Percentiles rank a stretch among this genome's conserved stretches.
Conservation (phyloP, 2,888 invertebrate species). For the Alsophila aescularia region DNA sequence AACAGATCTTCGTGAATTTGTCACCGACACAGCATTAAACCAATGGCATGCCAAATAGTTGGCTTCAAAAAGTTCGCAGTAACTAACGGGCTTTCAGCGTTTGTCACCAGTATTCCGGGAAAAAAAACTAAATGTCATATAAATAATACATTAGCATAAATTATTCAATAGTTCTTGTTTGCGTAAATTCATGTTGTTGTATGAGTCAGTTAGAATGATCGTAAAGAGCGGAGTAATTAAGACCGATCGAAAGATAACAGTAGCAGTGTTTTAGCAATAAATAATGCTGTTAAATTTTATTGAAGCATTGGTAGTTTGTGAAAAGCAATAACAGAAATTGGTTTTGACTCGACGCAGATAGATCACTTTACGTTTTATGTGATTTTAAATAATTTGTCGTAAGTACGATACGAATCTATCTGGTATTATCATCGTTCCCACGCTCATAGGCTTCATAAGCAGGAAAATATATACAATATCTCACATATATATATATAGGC, state of each 20-base stretch:
- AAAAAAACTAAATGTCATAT: conserved; percentile 26
- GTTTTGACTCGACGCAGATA: conserved; percentile 9
- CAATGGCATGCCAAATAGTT: conserved; percentile 36
- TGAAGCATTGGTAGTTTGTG: conserved; percentile 12
- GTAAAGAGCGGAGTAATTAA: conserved; percentile 22
- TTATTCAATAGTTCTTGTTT: conserved; percentile 6
- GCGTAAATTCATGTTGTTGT: conserved; percentile 23
- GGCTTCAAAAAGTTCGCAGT: conserved; percentile 32
- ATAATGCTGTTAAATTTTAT: conserved; percentile 24
- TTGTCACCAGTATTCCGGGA: conserved; percentile 28
- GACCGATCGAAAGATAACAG: conserved; percentile 19
- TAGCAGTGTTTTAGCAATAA: conserved; percentile 24
- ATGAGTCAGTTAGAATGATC: conserved; percentile 27
- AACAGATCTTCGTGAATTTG: conserved; percentile 18
- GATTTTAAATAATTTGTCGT: conserved; percentile 9
- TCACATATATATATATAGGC: not conserved
- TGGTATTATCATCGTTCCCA: not conserved
- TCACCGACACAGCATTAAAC: conserved; percentile 17
- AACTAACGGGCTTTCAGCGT: conserved; percentile 24
- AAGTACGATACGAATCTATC: not conserved
- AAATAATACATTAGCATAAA: conserved; percentile 24
- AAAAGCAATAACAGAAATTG: conserved; percentile 25
- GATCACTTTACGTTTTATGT: conserved; percentile 14
- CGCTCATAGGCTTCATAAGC: not conserved
- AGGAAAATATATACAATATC: conserved; percentile 14